Evolutionary conservation across 2,888 invertebrate species (phyloP).

Genomic region (Ophioninae sp.): DNA sequence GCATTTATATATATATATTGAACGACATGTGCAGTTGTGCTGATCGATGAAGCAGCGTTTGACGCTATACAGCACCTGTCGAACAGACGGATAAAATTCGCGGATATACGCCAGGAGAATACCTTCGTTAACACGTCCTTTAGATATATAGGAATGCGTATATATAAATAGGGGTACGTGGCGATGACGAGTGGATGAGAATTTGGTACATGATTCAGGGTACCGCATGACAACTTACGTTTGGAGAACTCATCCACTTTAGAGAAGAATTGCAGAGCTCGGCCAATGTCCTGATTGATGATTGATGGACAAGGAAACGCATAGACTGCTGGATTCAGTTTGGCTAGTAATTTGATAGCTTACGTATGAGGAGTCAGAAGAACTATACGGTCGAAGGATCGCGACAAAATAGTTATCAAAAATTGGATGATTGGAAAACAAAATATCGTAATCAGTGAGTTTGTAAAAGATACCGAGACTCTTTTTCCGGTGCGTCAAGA

Average conservation of each 20-base stretch:
- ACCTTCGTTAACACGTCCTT: slow-evolving; percentile 50
- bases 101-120: slow-evolving; percentile 40
- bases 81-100: slow-evolving; percentile 47
- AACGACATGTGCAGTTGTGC: slow-evolving; percentile 14
- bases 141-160: not conserved
- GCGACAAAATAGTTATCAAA: not conserved
- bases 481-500: not conserved
- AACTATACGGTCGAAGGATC: not conserved
- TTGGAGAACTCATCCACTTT: not conserved
- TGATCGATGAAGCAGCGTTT: slow-evolving; percentile 43
- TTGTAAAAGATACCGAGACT: too few relatives aligned
- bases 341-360: too few relatives aligned
- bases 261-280: not conserved
- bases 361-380: too few relatives aligned
- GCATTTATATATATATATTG: not conserved
- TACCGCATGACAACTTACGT: not conserved
- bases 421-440: slow-evolving; percentile 1
- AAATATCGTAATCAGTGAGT: not conserved
- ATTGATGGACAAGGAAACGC: too few relatives aligned
- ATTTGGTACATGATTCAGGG: not conserved
- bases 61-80: slow-evolving; percentile 30
- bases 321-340: too few relatives aligned
- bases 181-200: not conserved
- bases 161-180: not conserved
- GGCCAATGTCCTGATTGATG: not conserved